Percentiles rank a stretch among this genome's conserved stretches.
phyloP scores from a whole-genome alignment of 2,797 vertebrate species.

The Tangara arthus region DNA sequence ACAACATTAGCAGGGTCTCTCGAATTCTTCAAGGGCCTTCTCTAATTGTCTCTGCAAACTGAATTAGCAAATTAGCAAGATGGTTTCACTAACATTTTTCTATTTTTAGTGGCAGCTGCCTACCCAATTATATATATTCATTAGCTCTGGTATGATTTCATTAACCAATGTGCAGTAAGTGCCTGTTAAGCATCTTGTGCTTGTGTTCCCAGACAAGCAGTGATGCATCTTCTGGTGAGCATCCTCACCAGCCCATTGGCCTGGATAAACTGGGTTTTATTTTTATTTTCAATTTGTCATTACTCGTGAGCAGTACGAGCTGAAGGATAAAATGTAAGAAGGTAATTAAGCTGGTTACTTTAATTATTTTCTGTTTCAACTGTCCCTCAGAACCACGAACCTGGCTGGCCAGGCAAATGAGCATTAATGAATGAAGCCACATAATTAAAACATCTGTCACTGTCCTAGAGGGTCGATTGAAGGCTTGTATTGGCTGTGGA shows the following conservation, averaged over 20 bases:
- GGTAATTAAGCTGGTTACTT: conserved; percentile 61
- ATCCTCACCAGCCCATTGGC: background rate
- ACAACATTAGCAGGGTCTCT: background rate
- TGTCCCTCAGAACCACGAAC: conserved; percentile 44
- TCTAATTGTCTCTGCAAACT: conserved; percentile 32
- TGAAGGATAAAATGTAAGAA: conserved; percentile 51
- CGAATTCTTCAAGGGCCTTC: conserved; percentile 31
- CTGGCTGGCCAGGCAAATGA: conserved; percentile 56
- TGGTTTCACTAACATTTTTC: conserved; percentile 4
- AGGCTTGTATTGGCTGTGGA: conserved; percentile 61
- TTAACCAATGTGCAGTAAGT: conserved; percentile 35
- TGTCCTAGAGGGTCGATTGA: conserved; percentile 65
- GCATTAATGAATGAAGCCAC: conserved; percentile 66
- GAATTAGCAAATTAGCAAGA: conserved; percentile 40
- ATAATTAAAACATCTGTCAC: conserved; percentile 79
- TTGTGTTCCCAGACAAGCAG: conserved; percentile 40
- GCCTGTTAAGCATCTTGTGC: conserved; percentile 35
- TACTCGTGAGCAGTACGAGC: background rate
- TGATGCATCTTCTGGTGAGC: conserved; percentile 16
- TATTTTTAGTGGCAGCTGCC: conserved; percentile 21
- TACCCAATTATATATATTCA: conserved; percentile 44
- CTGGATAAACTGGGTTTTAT: conserved; percentile 14
- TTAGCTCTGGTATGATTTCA: conserved; percentile 58
- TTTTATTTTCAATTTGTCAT: conserved; percentile 49
- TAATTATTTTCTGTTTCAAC: conserved; percentile 71